Percentiles rank a stretch among this genome's conserved stretches.
Conservation (phyloP, 2,888 invertebrate species). For the Drosophila lacicola region DNA sequence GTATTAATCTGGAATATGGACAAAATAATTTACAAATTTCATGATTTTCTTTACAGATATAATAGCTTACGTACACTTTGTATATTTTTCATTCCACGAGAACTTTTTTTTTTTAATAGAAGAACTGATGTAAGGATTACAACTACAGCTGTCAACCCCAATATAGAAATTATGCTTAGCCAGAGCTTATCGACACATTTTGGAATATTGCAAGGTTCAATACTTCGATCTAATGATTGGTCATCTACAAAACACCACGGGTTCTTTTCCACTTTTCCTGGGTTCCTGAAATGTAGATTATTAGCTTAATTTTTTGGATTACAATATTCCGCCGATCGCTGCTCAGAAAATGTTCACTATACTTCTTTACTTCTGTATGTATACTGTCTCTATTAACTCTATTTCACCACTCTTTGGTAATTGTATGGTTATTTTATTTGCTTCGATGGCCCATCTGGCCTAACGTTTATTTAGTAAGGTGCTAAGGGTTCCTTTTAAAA, state of each 20-base stretch:
- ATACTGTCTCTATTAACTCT: no score
- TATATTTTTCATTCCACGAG: conserved; percentile 87
- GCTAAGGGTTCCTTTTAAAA: no score
- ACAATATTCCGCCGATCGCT: no score
- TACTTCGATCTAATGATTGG: conserved; percentile 88
- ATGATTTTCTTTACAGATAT: neutral
- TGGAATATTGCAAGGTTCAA: conserved; percentile 93
- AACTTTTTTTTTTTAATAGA: conserved; percentile 86
- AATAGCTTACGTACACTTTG: conserved; percentile 86
- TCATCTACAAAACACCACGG: conserved; percentile 96
- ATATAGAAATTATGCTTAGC: conserved; percentile 91
- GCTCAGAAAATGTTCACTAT: no score
- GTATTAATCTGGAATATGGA: conserved; percentile 86
- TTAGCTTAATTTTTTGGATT: neutral
- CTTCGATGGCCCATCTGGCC: no score
- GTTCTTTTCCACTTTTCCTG: conserved; percentile 91
- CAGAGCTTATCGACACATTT: conserved; percentile 95
- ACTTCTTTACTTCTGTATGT: no score
- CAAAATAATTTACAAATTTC: neutral
- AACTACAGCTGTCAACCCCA: conserved; percentile 85
- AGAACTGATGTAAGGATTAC: conserved; percentile 86
- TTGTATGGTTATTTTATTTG: no score
- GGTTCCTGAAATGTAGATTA: conserved; percentile 88
- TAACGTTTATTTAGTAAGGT: no score
- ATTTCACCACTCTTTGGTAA: no score